Conservation (phyloP, 2,888 invertebrate genomes). For the Pediacus dermestoides region DNA sequence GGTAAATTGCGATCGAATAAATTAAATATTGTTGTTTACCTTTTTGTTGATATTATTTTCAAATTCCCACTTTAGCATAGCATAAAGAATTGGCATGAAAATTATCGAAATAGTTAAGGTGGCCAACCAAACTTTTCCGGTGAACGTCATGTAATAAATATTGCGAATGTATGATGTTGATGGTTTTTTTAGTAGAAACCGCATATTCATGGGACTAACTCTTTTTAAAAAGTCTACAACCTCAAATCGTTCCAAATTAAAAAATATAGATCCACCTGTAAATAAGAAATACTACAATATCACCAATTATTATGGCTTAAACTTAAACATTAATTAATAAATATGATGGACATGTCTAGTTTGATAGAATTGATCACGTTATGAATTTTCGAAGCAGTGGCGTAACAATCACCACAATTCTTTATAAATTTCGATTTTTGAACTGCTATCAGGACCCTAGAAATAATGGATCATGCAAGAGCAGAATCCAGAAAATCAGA, state of each 20-base stretch:
- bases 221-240: constrained; percentile 28
- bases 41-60: constrained; percentile 10
- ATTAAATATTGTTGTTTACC: too few relatives aligned
- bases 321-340: too few relatives aligned
- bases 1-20: too few relatives aligned
- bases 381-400: too few relatives aligned
- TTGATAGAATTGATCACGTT: too few relatives aligned
- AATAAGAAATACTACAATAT: constrained; percentile 10
- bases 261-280: constrained; percentile 22
- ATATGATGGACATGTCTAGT: too few relatives aligned
- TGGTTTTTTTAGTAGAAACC: constrained; percentile 51
- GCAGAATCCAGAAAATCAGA: too few relatives aligned
- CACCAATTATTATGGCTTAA: constrained; percentile 5
- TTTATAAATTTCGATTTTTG: too few relatives aligned
- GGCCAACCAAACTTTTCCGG: constrained; percentile 48
- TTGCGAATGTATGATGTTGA: constrained; percentile 51
- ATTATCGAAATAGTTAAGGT: constrained; percentile 37
- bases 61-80: constrained; percentile 44
- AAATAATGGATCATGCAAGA: too few relatives aligned
- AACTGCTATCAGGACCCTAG: too few relatives aligned
- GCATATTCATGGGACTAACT: constrained; percentile 25
- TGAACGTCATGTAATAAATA: constrained; percentile 51
- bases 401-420: too few relatives aligned
- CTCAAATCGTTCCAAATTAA: constrained; percentile 23
- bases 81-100: constrained; percentile 35